Conservation (phyloP, 2,888 invertebrate species). For the Craniophora ligustri region DNA sequence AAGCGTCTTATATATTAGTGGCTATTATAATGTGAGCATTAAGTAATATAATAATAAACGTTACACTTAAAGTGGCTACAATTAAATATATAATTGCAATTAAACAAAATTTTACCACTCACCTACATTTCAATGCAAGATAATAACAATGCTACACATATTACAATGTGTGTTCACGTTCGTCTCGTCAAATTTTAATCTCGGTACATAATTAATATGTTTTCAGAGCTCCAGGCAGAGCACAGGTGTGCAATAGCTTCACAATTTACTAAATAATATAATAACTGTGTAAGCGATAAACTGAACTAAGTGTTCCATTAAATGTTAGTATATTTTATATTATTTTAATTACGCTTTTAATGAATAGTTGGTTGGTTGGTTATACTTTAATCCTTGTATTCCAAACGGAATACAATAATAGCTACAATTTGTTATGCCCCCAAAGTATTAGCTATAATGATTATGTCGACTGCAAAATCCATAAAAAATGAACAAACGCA, state of each 20-base stretch:
- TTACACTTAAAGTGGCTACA: no score
- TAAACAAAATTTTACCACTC: constrained; percentile 7
- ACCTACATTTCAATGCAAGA: constrained; percentile 15
- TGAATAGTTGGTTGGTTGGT: no score
- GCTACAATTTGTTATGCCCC: constrained; percentile 4
- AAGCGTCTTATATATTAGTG: no score
- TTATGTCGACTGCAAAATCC: constrained; percentile 59
- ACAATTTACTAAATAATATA: constrained; percentile 46
- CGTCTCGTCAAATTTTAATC: constrained; percentile 62
- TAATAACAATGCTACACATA: constrained; percentile 26
- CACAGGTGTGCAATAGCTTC: constrained; percentile 55
- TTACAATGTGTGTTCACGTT: constrained; percentile 33
- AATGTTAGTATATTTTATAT: constrained; percentile 7
- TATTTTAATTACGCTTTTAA: no score
- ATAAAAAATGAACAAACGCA: constrained; percentile 55
- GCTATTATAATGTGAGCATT: no score
- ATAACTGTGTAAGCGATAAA: constrained; percentile 23
- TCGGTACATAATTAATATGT: constrained; percentile 61
- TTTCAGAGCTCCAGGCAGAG: constrained; percentile 49
- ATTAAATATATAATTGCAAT: no score
- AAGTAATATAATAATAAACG: no score
- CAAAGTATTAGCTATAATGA: constrained; percentile 43
- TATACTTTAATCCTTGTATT: no score
- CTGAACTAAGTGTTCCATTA: constrained; percentile 29
- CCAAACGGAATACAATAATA: constrained; percentile 2